Evolutionary conservation across 2,888 invertebrate genomes (phyloP).

Genomic region (Adelognathus sp.): DNA sequence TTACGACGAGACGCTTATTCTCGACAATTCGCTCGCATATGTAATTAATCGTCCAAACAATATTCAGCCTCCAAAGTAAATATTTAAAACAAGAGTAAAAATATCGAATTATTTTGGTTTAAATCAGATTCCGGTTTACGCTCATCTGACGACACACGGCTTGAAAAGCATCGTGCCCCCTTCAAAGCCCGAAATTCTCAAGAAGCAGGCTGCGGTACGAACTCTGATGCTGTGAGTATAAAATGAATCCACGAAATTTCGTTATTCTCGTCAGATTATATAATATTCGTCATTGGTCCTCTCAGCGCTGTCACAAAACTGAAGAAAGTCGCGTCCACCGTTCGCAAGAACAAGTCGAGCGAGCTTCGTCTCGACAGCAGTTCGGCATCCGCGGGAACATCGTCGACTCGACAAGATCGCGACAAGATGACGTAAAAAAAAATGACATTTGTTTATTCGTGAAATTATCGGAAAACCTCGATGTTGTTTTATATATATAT

Average conservation of each 20-base stretch:
- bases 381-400: neutral
- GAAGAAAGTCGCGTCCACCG: conserved; percentile 1
- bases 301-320: conserved; percentile 40
- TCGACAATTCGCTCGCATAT: conserved; percentile 86
- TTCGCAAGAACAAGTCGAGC: neutral
- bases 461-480: conserved; percentile 5
- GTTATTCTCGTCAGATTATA: neutral
- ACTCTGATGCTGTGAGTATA: conserved; percentile 43
- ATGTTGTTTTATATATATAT: conserved; percentile 13
- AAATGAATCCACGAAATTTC: neutral
- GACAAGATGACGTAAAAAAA: conserved; percentile 31
- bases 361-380: neutral
- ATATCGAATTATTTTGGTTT: neutral
- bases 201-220: conserved; percentile 36
- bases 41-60: conserved; percentile 80
- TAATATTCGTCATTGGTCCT: neutral
- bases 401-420: neutral
- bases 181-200: conserved; percentile 80
- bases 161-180: conserved; percentile 83
- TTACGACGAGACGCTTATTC: conserved; percentile 80
- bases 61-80: too few relatives aligned
- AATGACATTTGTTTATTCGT: conserved; percentile 43
- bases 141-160: conserved; percentile 85
- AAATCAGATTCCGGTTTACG: conserved; percentile 87
- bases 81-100: too few relatives aligned